Evolutionary conservation across 1,140 invertebrate species (phyloP), one percentile per base, ranked within the genome.

Genomic region (Elysia chlorotica): DNA sequence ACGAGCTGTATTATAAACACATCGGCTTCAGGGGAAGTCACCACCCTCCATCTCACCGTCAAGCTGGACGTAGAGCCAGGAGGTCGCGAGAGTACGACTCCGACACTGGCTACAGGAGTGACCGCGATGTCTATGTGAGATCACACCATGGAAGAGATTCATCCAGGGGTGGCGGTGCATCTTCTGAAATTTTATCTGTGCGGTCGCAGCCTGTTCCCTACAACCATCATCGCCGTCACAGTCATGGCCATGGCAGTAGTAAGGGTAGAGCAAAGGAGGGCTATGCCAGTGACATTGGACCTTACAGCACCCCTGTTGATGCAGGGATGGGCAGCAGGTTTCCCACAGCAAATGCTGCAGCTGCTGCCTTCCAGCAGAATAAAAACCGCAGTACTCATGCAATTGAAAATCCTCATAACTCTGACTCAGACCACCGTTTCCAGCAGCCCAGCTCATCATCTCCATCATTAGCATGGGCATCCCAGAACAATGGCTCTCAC

Each of bases 91-190:
- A 85, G 21, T 87, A 87, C 63, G 85, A 87, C 61, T 85, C 84
- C 10, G 85, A 87, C 54, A 86, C 84, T 2, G 85, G 83, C 53
- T 86, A 86, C 76, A 71, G 83, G 28, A 86, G 83, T 78, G 85
- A 87, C 57, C 75, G 79, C 17, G 81, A 84, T 30, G 48, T n/a
- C n/a, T n/a, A n/a, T n/a, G n/a, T n/a, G n/a, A n/a, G n/a, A n/a
- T n/a, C n/a, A n/a, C n/a, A n/a, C n/a, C n/a, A n/a, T n/a, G n/a
- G n/a, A n/a, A n/a, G n/a, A n/a, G n/a, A n/a, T n/a, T n/a, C n/a
- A n/a, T n/a, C n/a, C n/a, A n/a, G n/a, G n/a, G n/a, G n/a, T n/a
- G n/a, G n/a, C n/a, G 71, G 63, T 0, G 30, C 63, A 14, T 62
- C 36, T 33, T 66, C 74, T 72, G 66, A 72, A 48, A 56, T 57